Percentiles rank a stretch among this genome's conserved stretches.
Evolutionary conservation across 2,888 invertebrate genomes (phyloP).

Genomic region (Ormyrus thymus): DNA sequence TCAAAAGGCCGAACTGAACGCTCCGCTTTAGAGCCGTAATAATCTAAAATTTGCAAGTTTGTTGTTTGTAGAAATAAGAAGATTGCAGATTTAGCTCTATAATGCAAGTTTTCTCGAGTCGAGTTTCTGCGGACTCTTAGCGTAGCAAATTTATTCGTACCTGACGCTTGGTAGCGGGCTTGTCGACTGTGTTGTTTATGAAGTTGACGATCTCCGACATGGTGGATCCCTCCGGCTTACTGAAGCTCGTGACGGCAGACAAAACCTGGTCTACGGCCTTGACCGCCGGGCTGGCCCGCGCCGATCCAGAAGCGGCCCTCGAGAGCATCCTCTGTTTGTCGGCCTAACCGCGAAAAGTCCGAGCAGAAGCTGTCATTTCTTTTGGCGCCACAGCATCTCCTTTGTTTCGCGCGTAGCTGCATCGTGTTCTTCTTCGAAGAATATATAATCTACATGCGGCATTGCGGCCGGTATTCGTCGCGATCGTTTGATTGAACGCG

Average conservation of each 20-base stretch:
- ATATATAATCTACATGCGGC: too few species aligned
- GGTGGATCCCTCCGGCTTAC: slow-evolving; percentile 59
- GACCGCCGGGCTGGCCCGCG: slow-evolving; percentile 7
- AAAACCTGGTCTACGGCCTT: slow-evolving; percentile 59
- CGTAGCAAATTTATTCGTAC: slow-evolving; percentile 39
- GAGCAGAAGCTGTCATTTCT: neutral
- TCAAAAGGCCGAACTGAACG: slow-evolving; percentile 63
- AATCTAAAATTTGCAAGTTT: slow-evolving; percentile 53
- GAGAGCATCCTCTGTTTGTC: neutral
- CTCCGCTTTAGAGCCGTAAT: slow-evolving; percentile 61
- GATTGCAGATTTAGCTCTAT: slow-evolving; percentile 13
- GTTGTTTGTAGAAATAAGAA: neutral
- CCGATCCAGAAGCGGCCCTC: neutral
- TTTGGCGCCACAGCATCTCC: neutral
- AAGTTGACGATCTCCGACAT: slow-evolving; percentile 62
- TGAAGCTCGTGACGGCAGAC: slow-evolving; percentile 60
- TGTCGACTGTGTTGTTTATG: slow-evolving; percentile 43
- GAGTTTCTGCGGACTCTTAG: neutral
- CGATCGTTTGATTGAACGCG: too few species aligned
- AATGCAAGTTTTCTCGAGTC: slow-evolving; percentile 26
- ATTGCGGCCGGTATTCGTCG: too few species aligned
- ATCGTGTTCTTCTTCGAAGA: neutral
- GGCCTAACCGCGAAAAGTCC: neutral
- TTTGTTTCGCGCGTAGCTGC: neutral
- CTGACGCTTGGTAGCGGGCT: slow-evolving; percentile 61